These are phyloP conservation scores for Aptenodytes forsteri DNA, from an alignment of 2,113 vertebrate species.

Conservation along the genomic window DNA sequence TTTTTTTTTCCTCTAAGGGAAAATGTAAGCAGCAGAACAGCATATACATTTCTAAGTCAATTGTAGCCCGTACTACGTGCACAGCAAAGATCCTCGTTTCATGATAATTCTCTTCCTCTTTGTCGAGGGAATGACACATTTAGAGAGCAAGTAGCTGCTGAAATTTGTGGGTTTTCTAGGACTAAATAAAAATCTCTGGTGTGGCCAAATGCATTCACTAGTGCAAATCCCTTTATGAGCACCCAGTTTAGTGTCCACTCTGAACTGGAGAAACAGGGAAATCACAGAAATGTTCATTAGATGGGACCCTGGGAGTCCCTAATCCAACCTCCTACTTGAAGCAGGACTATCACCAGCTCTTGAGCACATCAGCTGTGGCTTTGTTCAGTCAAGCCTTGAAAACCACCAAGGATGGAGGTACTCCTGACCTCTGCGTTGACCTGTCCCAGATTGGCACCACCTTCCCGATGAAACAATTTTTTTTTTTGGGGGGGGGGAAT, in stretches of 20 bases:
- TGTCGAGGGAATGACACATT: background rate
- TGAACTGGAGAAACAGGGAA: background rate
- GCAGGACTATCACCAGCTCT: background rate
- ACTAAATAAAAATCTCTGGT: conserved; percentile 46
- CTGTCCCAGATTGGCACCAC: background rate
- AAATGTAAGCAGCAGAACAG: conserved; percentile 2
- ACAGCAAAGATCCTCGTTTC: background rate
- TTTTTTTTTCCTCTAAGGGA: background rate
- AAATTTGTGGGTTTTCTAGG: conserved; percentile 39
- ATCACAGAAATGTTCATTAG: background rate
- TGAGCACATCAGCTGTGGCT: background rate
- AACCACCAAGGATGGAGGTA: background rate
- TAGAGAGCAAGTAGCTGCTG: background rate
- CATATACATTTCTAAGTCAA: background rate
- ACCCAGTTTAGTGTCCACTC: conserved; percentile 1
- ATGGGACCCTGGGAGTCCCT: background rate
- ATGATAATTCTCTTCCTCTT: background rate
- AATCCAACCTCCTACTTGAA: background rate
- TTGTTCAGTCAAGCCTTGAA: background rate
- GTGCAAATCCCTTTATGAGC: conserved; percentile 23
- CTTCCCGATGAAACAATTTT: background rate
- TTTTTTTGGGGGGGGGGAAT: background rate
- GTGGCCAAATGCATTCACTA: background rate
- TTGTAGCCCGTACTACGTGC: background rate
- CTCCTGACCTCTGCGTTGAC: background rate